Base-by-base conservation (phyloP, 2,888 invertebrate genomes). In the Rhorus exstirpatorius region DNA sequence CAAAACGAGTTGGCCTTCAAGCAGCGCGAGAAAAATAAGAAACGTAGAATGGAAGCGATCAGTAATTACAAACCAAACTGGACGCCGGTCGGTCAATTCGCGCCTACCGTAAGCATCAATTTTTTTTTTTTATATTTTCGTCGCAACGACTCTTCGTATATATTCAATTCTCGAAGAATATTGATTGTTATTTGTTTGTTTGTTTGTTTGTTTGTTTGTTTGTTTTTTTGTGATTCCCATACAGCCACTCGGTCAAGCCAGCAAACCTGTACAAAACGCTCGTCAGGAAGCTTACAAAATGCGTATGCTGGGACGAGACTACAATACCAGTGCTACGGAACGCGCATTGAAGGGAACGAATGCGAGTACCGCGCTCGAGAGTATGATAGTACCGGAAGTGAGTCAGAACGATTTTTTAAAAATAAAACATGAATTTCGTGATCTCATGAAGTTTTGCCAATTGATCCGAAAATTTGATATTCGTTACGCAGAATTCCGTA, bases 1-100 rank as follows among this genome's bases (percentile, higher is more conserved):
- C 95, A 97, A 89, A 97, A 96, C 87, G 99, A 99, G 91, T 91
- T 97, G 81, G 95, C 95, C 88, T 98, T 97, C 92, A 96, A 96
- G 90, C 96, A 96, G 12, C 94, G 97, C 12, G 96, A 97, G 83
- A 97, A 96, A 88, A 95, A 96, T 41, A 96, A 96, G 91, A 96
- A 95, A 87, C 90, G 94, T 41, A 91, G 94, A 89, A 93, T 93
- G 81, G 93, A 94, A 89, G 91, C 91, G 19, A 93, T 91, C 65
- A 94, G 94, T 86, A 93, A 94, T 88, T 94, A 94, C 87, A 94
- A 94, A 85, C 96, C 97, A 3, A 95, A 96, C 90, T 97, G 96
- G 93, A 94, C 94, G 14, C 94, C 97, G 63, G 94, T 96, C 46
- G 96, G 97, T 78, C 97, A 97, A 92, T 98, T 97, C 92, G 96